Base-by-base conservation (phyloP, 2,113 vertebrate species). In the Etheostoma cragini region DNA sequence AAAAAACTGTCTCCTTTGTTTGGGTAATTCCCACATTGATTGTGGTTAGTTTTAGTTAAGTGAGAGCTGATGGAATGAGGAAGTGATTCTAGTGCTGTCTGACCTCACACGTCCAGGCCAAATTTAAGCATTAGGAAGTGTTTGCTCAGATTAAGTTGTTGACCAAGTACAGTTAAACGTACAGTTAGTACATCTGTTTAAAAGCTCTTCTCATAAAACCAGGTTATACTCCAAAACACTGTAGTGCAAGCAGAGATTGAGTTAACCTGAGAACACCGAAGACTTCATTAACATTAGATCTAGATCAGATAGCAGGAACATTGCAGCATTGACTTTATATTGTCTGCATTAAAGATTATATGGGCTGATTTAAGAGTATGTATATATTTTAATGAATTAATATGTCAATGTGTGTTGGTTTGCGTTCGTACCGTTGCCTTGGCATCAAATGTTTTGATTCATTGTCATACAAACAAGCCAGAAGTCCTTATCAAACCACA, bases 1-100 rank as follows among this genome's bases (percentile, higher is more conserved):
- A 33, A 3, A 8, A 30, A 3, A 8, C 22, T 0, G 54, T 1
- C 15, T 14, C 0, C 0, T 24, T 26, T 71, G 0, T 19, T 33
- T 4, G 15, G 72, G 22, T 82, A 62, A 76, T 81, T 79, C 60
- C 71, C 50, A 33, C 4, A 0, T 8, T 0, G 0, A 13, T 0
- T 19, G 13, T 42, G 26, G 57, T 69, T 21, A 1, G 26, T 21
- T 26, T 24, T 79, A 2, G 30, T 19, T 17, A 17, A n/a, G 10
- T 13, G 13, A 81, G 49, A 64, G 17, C 50, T 5, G 17, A 30
- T 14, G 8, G 52, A 77, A 88, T 71, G 81, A 88, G 88, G 90
- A 93, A 91, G 49, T 70, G 78, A 73, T 22, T 76, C 21, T 45
- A 14, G 46, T 64, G 22, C 19, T 16, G 47, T 76, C 64, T 73